A percentile compares a stretch with the other conserved stretches of the same genome.
These are phyloP conservation scores for Sardinella longiceps DNA, from an alignment of 2,797 vertebrate genomes.

Conservation along the genomic window DNA sequence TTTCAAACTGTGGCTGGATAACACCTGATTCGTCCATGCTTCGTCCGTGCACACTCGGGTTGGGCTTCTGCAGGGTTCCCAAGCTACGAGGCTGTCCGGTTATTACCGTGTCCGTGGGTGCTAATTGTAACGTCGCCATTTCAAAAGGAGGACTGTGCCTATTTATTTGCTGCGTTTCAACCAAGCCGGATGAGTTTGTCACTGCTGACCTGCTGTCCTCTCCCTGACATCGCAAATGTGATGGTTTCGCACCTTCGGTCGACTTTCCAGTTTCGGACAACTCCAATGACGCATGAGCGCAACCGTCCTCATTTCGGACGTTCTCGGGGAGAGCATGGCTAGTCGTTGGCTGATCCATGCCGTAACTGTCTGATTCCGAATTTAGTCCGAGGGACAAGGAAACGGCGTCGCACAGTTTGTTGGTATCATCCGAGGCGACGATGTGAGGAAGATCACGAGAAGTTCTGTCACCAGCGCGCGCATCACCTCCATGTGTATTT, in stretches of 20 bases:
- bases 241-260: background rate
- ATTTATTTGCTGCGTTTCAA: background rate
- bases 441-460: conserved; percentile 35
- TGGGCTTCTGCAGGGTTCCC: background rate
- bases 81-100: background rate
- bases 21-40: background rate
- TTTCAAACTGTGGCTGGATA: background rate
- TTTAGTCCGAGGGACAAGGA: conserved; percentile 47
- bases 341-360: background rate
- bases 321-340: background rate
- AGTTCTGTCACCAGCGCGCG: conserved; percentile 30
- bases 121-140: background rate
- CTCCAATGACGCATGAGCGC: background rate
- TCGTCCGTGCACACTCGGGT: background rate
- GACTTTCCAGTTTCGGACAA: background rate
- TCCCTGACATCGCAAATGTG: background rate
- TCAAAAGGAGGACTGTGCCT: background rate
- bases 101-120: background rate
- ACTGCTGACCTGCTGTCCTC: background rate
- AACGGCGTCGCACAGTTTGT: conserved; percentile 79
- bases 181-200: background rate
- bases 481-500: conserved; percentile 14
- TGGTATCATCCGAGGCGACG: conserved; percentile 73
- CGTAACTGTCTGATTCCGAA: background rate
- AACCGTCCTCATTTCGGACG: background rate